Conservation (phyloP, 2,113 vertebrate species). For the Recurvirostra avosetta region DNA sequence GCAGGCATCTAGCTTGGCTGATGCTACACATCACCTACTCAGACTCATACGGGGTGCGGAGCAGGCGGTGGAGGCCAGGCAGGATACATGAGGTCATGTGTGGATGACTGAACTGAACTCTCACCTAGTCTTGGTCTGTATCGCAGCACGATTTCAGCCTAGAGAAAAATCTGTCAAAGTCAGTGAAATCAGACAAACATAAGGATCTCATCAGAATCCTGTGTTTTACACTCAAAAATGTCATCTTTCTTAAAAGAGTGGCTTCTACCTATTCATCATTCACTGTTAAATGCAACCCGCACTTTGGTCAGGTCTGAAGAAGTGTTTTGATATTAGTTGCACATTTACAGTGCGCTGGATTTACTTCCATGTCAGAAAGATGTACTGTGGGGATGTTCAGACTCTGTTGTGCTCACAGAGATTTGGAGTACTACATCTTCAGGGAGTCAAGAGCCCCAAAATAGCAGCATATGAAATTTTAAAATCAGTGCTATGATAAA, state of each 20-base stretch:
- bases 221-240: background rate
- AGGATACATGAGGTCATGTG: background rate
- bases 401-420: background rate
- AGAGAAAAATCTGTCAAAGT: background rate
- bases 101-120: background rate
- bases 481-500: background rate
- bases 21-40: background rate
- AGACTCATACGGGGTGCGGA: background rate
- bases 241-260: background rate
- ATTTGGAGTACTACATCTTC: background rate
- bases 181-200: background rate
- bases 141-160: background rate
- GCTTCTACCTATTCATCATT: background rate
- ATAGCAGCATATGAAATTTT: conserved; percentile 23
- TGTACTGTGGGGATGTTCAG: background rate
- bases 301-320: background rate
- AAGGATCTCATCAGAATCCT: background rate
- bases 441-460: background rate
- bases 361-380: background rate
- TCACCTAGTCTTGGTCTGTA: background rate
- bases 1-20: background rate
- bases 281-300: background rate
- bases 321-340: background rate
- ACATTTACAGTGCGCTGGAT: background rate
- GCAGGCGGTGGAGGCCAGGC: background rate